A percentile compares a stretch with the other conserved stretches of the same genome.
These are phyloP conservation scores for Drosophila suzukii DNA, from an alignment of 1,140 invertebrate genomes.

Conservation along the genomic window DNA sequence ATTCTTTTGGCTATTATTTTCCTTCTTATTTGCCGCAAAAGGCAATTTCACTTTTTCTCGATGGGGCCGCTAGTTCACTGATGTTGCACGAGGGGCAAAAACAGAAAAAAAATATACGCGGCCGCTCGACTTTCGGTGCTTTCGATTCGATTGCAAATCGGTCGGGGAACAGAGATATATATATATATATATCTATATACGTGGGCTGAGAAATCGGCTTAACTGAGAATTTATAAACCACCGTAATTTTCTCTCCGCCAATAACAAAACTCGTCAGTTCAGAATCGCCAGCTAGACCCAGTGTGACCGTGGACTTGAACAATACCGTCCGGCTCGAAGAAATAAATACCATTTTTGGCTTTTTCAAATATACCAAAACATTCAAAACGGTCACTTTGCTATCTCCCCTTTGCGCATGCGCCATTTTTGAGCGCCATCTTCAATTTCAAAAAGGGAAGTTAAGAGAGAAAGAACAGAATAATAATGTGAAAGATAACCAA, in stretches of 20 bases:
- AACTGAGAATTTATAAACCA: constrained; percentile 16
- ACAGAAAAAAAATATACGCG: constrained; percentile 35
- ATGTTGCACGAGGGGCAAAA: constrained; percentile 29
- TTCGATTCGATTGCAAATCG: constrained; percentile 6
- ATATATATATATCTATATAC: not conserved
- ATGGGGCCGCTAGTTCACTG: constrained; percentile 41
- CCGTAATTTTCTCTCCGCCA: constrained; percentile 19
- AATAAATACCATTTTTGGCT: too few species aligned
- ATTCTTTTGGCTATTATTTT: constrained; percentile 49
- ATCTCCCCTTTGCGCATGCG: too few species aligned
- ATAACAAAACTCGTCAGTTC: constrained; percentile 20
- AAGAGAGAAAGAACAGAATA: too few species aligned
- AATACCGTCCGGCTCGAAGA: too few species aligned
- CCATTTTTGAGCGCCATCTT: too few species aligned
- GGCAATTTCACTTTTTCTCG: not conserved
- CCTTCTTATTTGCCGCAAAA: constrained; percentile 4
- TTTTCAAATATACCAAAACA: too few species aligned
- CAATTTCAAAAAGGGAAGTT: too few species aligned
- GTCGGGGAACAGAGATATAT: not conserved
- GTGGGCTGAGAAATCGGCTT: constrained; percentile 4
- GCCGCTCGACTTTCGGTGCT: constrained; percentile 15
- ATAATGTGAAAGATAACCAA: too few species aligned
- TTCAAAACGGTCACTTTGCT: too few species aligned
- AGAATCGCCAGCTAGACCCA: not conserved
- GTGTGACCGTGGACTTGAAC: constrained; percentile 1